Evolutionary conservation across 1,140 invertebrate genomes (phyloP), one percentile per base, ranked within the genome.

Genomic region (Maconellicoccus hirsutus): DNA sequence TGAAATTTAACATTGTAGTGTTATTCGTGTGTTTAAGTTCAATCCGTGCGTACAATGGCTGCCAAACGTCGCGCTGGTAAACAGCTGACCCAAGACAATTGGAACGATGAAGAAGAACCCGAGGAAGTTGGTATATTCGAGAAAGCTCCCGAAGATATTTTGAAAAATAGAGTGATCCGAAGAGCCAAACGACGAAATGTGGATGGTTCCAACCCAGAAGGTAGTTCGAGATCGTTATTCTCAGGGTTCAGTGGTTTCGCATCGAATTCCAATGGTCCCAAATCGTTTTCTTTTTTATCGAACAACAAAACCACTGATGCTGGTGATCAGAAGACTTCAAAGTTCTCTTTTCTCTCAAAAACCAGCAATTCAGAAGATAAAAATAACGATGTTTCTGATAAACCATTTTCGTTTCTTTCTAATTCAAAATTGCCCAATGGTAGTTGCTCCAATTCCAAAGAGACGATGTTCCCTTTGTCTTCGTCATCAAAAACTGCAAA

Each of bases 21-120:
- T n/a, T n/a, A n/a, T n/a, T n/a, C n/a, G n/a, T n/a, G n/a, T n/a
- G n/a, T n/a, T n/a, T n/a, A n/a, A n/a, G n/a, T n/a, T n/a, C n/a
- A n/a, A n/a, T n/a, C n/a, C n/a, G n/a, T n/a, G n/a, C n/a, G n/a
- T n/a, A n/a, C n/a, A n/a, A 19, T 33, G 29, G 29, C 29, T 33
- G 29, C 22, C n/a, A 96, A 96, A 81, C 82, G 93, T 73, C 79
- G 79, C 74, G 91, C 94, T 52, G 84, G 84, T 14, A 85, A 81
- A 38, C 87, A 95, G 71, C 80, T 96, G 71, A 94, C 89, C 78
- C 89, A 91, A 33, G 88, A 92, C n/a, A 96, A 96, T 79, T 96
- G 92, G 92, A 86, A 94, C 77, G 79, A 87, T 26, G 92, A 93
- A 74, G 89, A 93, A n/a, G 83, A 86, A 75, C 83, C 85, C 39